phyloP scores from a whole-genome alignment of 2,888 invertebrate genomes.

The Alcis repandata region DNA sequence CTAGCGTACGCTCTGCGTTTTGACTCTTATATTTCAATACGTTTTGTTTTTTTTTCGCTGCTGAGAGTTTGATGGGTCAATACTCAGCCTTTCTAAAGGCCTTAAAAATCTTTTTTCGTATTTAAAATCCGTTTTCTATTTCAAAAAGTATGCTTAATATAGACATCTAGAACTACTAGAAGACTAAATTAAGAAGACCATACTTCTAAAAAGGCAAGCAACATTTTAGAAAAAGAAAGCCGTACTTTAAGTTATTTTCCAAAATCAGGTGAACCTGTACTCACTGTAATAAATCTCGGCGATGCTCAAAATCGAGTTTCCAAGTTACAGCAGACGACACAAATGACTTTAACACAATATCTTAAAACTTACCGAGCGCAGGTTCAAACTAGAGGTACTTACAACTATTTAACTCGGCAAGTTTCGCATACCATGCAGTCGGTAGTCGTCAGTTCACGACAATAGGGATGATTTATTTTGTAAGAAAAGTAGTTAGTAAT shows the following conservation, averaged over 20 bases:
- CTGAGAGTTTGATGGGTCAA: too few species aligned
- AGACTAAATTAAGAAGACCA: too few species aligned
- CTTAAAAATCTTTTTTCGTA: too few species aligned
- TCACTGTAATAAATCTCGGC: constrained; percentile 17
- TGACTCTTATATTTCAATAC: too few species aligned
- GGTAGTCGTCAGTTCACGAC: constrained; percentile 62
- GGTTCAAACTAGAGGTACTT: constrained; percentile 63
- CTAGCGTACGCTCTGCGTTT: too few species aligned
- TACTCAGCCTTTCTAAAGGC: too few species aligned
- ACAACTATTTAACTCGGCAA: constrained; percentile 81
- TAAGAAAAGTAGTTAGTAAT: too few species aligned
- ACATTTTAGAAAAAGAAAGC: background rate
- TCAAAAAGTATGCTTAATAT: too few species aligned
- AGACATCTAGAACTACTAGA: too few species aligned
- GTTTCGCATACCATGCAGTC: constrained; percentile 72
- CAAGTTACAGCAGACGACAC: constrained; percentile 56
- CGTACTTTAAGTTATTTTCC: constrained; percentile 25
- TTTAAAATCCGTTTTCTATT: too few species aligned
- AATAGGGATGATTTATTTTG: constrained; percentile 7
- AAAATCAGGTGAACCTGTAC: constrained; percentile 21
- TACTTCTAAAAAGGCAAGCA: background rate
- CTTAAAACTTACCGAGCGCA: constrained; percentile 64
- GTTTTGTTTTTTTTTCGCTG: too few species aligned
- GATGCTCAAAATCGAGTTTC: constrained; percentile 60
- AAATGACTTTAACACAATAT: constrained; percentile 69